Percentiles rank a stretch among this genome's conserved stretches.
Conservation (phyloP, 2,113 vertebrate species). For the Chinchilla lanigera region DNA sequence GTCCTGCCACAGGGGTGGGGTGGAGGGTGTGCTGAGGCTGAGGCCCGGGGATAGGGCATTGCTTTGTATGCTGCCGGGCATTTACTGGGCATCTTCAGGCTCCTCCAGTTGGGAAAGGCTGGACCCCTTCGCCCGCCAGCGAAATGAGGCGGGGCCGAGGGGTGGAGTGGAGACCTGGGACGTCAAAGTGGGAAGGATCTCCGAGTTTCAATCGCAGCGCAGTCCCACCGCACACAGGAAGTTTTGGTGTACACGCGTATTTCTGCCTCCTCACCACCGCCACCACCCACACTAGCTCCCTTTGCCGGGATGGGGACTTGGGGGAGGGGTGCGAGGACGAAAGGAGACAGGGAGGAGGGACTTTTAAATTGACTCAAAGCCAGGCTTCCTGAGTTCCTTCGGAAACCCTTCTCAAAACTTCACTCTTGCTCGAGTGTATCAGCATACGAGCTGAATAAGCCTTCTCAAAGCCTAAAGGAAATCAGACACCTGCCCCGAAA, state of each 20-base stretch:
- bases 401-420: slow-evolving; percentile 9
- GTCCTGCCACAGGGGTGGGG: slow-evolving; percentile 45
- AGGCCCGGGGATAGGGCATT: background rate
- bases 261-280: background rate
- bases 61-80: slow-evolving; percentile 48
- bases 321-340: too few relatives aligned
- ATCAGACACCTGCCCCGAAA: slow-evolving; percentile 34
- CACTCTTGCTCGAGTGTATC: slow-evolving; percentile 20
- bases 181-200: slow-evolving; percentile 5
- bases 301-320: background rate
- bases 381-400: background rate
- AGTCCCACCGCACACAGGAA: slow-evolving; percentile 56
- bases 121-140: background rate
- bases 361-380: slow-evolving; percentile 35
- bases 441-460: background rate
- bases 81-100: background rate
- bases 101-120: background rate
- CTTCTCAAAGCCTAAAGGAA: slow-evolving; percentile 38
- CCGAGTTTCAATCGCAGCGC: background rate
- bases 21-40: background rate
- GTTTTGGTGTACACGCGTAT: slow-evolving; percentile 44
- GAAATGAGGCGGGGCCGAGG: background rate
- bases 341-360: background rate
- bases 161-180: slow-evolving; percentile 32
- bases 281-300: background rate